Base-by-base conservation (phyloP, 2,888 invertebrate genomes). In the Xylota sylvarum region DNA sequence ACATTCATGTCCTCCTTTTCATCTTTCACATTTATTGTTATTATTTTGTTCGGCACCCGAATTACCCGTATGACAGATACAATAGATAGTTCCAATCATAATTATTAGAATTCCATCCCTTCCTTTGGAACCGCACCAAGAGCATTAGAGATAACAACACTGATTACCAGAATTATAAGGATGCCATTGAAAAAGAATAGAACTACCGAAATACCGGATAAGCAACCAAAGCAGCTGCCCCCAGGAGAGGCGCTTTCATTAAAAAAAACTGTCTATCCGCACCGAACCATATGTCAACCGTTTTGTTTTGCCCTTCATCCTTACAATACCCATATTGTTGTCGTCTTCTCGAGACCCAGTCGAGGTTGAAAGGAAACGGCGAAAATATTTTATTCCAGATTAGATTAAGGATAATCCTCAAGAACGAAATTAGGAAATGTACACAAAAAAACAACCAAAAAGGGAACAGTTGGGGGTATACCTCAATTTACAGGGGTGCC, bases 321-420 rank as follows among this genome's bases (percentile, higher is more conserved):
- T 35, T 10, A 40, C 43, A 64, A 55, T 70, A 5, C 46, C 19
- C 83, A 52, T 58, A 65, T 76, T 74, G 79, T 79, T 69, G 32
- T 56, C 32, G 48, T 17, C 55, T 32, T 32, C 43, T 64, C 30
- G 6, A 65, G 35, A 58, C 50, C 50, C 74, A 74, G 69, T 58
- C 74, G 67, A 65, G 65, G 58, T 72, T 76, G 46, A 60, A 70
- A 72, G 48, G 60, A 82, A 70, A 43, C 19, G 30, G 40, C 52
- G 58, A 27, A 84, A 62, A 50, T n/a, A 79, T 86, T 82, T 73
- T 46, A 82, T 64, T 81, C 46, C 64, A 81, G 82, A 86, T 86
- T 82, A 86, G 82, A 86, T 86, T 86, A 69, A 73, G 82, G 82
- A 86, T 86, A 82, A 86, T 82, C 86, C 84, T 6, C n/a, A 46